These are phyloP conservation scores for Myotis daubentonii DNA, from an alignment of 2,797 vertebrate genomes.

Conservation along the genomic window DNA sequence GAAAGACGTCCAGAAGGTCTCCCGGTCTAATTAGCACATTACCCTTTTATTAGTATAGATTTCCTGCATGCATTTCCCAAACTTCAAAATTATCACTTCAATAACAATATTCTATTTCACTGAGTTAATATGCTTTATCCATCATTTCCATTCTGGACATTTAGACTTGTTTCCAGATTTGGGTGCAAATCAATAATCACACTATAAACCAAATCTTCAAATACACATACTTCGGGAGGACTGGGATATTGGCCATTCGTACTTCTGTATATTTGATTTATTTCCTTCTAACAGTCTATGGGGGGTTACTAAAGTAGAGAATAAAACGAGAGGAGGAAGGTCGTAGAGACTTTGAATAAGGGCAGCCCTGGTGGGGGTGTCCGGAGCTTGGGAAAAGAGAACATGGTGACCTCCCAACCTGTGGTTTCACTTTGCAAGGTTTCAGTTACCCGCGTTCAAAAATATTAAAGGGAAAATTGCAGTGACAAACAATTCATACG, in stretches of 20 bases:
- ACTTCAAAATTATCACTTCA: background rate
- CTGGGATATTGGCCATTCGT: background rate
- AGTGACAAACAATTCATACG: background rate
- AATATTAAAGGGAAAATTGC: background rate
- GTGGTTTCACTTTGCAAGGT: background rate
- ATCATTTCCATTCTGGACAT: background rate
- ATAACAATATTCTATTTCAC: background rate
- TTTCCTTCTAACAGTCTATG: background rate
- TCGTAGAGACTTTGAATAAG: background rate
- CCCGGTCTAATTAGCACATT: no score
- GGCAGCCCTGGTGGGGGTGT: background rate
- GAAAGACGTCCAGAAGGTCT: no score
- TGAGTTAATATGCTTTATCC: background rate
- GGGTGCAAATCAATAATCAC: background rate
- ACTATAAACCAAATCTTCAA: background rate
- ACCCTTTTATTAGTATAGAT: background rate
- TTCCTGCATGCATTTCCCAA: background rate
- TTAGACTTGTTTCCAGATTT: slow-evolving; percentile 9
- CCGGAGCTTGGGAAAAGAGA: background rate
- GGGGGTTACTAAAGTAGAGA: background rate
- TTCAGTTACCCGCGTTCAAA: background rate
- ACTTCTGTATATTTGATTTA: background rate
- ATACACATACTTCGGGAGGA: background rate
- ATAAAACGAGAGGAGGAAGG: background rate
- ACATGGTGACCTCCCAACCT: background rate